phyloP scores from a whole-genome alignment of 1,140 invertebrate genomes.

The Anthonomus grandis region DNA sequence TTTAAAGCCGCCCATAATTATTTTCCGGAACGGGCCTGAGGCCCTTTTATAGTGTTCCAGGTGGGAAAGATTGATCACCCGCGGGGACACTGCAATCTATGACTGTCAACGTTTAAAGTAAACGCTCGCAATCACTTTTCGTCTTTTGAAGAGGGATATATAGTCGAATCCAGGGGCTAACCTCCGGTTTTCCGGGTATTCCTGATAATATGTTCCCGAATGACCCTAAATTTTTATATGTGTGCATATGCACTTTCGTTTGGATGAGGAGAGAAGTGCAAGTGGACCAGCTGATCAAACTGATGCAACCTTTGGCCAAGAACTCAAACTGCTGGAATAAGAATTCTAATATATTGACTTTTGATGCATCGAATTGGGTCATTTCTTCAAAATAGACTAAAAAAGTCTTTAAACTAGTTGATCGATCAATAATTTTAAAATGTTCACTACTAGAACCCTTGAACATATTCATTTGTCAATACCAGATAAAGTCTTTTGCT shows the following conservation, averaged over 20 bases:
- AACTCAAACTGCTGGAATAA: too few relatives aligned
- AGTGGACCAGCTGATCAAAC: not conserved
- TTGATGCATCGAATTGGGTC: too few relatives aligned
- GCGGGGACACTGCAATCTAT: conserved; percentile 26
- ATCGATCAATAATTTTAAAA: too few relatives aligned
- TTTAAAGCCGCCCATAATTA: conserved; percentile 22
- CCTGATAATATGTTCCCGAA: conserved; percentile 10
- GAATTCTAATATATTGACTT: too few relatives aligned
- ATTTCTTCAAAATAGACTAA: too few relatives aligned
- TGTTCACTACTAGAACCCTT: too few relatives aligned
- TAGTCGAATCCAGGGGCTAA: conserved; percentile 12
- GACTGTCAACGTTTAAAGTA: conserved; percentile 29
- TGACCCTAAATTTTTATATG: not conserved
- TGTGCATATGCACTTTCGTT: not conserved
- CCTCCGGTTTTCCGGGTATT: not conserved
- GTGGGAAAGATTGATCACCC: conserved; percentile 26
- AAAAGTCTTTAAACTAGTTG: too few relatives aligned
- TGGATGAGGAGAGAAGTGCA: not conserved
- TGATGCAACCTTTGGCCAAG: too few relatives aligned
- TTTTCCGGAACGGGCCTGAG: conserved; percentile 8
- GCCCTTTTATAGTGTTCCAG: conserved; percentile 24
- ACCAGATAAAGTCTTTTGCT: too few relatives aligned
- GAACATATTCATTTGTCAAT: too few relatives aligned
- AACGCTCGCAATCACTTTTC: conserved; percentile 28
- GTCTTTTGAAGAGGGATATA: conserved; percentile 25